Base-by-base conservation (phyloP, 2,113 vertebrate genomes). In the Chloebia gouldiae region DNA sequence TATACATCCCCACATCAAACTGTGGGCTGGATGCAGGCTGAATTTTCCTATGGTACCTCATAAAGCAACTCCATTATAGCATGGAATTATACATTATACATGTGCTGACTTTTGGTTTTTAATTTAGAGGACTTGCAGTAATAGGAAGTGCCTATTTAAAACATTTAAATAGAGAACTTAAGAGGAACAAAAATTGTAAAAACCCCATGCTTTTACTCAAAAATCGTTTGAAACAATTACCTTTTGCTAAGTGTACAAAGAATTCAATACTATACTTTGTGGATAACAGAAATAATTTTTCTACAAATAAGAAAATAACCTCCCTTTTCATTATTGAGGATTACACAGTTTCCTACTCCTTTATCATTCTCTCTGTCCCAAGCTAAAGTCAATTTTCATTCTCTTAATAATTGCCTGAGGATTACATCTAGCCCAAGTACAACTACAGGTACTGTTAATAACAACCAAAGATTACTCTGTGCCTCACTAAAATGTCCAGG, bases 131-230 rank as follows among this genome's bases (percentile, higher is more conserved):
- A 28, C 21, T 75, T 68, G 30, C 11, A 64, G 39, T 75, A 71
- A 68, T 16, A 75, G 21, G 20, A 73, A 81, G 19, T 69, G 4
- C 6, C 7, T 81, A 13, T 66, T 66, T 64, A 64, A 91, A 92
- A 50, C 5, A 68, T 51, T 45, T 66, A 42, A 25, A 57, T 6
- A 40, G 24, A 60, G 28, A 83, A 64, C 17, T 18, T 28, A 50
- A 60, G 24, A 28, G 19, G 5, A 21, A 35, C 6, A 50, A 86
- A 37, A 24, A 4, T 18, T 9, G 3, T 0, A 65, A 44, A 21
- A 1, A 0, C 0, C 1, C 3, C 9, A 37, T 15, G 14, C 11
- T 91, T 81, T 83, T 90, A 50, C 13, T 73, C 21, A 30, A 31
- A n/a, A 12, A 6, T 49, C 0, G 23, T 72, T 72, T 88, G 16